Conservation (phyloP, 2,113 vertebrate genomes). For the Setophaga kirtlandii region DNA sequence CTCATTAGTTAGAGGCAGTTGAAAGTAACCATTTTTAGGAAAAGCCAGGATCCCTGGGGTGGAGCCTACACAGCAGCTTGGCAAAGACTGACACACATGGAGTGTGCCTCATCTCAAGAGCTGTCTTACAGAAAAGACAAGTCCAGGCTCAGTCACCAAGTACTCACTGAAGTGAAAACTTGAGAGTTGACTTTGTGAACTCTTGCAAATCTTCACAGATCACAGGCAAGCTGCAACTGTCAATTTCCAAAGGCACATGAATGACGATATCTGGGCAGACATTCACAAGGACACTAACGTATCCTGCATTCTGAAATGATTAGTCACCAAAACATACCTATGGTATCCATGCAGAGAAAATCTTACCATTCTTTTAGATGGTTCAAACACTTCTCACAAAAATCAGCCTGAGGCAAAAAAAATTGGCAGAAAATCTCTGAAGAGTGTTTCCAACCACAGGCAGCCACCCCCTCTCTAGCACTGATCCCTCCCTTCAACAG, state of each 20-base stretch:
- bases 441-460: background rate
- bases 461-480: background rate
- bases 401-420: background rate
- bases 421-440: background rate
- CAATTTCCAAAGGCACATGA: background rate
- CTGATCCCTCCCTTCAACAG: background rate
- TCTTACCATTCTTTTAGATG: background rate
- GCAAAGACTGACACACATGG: rapidly evolving
- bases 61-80: background rate
- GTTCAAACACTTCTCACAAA: background rate
- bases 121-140: background rate
- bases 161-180: background rate
- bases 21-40: background rate
- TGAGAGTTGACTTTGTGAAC: background rate
- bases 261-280: background rate
- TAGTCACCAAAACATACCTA: background rate
- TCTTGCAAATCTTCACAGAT: background rate
- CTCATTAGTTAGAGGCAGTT: background rate
- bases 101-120: background rate
- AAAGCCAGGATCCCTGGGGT: background rate
- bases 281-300: background rate
- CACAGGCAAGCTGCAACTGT: background rate
- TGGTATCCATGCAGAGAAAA: background rate
- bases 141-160: background rate
- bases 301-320: background rate